These are phyloP conservation scores for Lithosia quadra DNA, from an alignment of 2,888 invertebrate species.

Conservation along the genomic window DNA sequence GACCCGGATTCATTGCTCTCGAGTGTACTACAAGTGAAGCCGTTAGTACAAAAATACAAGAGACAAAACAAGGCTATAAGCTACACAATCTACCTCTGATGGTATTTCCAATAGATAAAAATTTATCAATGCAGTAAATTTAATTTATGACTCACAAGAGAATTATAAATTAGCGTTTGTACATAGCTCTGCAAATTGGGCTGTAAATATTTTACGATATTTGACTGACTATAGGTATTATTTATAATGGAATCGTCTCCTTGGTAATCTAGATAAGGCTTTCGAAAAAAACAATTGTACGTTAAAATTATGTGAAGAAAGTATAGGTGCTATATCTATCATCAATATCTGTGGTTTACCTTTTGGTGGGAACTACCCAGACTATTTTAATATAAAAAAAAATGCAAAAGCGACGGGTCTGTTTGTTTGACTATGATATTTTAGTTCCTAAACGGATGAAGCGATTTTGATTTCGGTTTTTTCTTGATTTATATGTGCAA, in stretches of 20 bases:
- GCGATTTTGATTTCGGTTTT: too few relatives aligned
- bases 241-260: background rate
- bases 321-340: background rate
- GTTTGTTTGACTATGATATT: too few relatives aligned
- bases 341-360: too few relatives aligned
- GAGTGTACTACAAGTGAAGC: too few relatives aligned
- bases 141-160: background rate
- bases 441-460: too few relatives aligned
- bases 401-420: too few relatives aligned
- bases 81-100: background rate
- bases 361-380: too few relatives aligned
- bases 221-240: too few relatives aligned
- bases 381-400: too few relatives aligned
- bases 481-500: too few relatives aligned
- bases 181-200: background rate
- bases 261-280: background rate
- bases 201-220: background rate
- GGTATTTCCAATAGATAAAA: conserved; percentile 6
- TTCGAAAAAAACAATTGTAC: background rate
- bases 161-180: background rate
- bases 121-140: conserved; percentile 1
- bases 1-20: too few relatives aligned
- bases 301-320: background rate
- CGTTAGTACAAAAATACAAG: background rate
- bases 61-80: background rate